Base-by-base conservation (phyloP, 2,888 invertebrate genomes). In the Cordilura impudica region DNA sequence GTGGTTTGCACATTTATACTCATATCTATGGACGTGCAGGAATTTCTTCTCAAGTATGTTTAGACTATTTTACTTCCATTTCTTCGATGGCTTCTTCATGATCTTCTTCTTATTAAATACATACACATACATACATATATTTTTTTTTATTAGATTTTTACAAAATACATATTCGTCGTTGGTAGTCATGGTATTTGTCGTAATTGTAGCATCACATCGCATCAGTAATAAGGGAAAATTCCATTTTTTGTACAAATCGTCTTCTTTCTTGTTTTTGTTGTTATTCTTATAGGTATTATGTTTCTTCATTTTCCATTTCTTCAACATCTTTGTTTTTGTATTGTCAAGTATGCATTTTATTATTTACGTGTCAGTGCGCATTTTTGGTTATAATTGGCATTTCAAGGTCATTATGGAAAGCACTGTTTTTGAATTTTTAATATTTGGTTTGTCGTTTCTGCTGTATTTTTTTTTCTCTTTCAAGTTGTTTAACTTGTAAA, bases 301-400 rank as follows among this genome's bases (percentile, higher is more conserved):
- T 7, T 14, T 51, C n/a, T 51, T 23, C 51, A 21, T n/a, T n/a
- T 23, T 51, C 18, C 23, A 18, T 51, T 51, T 51, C 23, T 18
- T 54, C 14, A 31, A 16, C 31, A 31, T 54, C 23, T 54, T 12
- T 70, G 43, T 58, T 71, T 12, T 60, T 51, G 60, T 51, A 65
- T 51, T 56, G 49, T 67, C 73, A 78, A 78, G 35, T 65, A 70
- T 78, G 78, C 73, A 73, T 78, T 78, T 65, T 78, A 78, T 73
- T 78, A 70, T 78, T 78, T 73, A 73, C 73, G 73, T 73, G 78
- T 60, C 78, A 78, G 53, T 78, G 78, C 63, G 70, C 78, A 78
- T 67, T 78, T 78, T 73, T 69, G 12, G 54, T 70, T 65, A 74
- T 78, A 78, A 78, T 78, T 78, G 78, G 65, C 78, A 73, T 69